Conservation (phyloP, 2,888 invertebrate genomes). For the Sisyra nigra region DNA sequence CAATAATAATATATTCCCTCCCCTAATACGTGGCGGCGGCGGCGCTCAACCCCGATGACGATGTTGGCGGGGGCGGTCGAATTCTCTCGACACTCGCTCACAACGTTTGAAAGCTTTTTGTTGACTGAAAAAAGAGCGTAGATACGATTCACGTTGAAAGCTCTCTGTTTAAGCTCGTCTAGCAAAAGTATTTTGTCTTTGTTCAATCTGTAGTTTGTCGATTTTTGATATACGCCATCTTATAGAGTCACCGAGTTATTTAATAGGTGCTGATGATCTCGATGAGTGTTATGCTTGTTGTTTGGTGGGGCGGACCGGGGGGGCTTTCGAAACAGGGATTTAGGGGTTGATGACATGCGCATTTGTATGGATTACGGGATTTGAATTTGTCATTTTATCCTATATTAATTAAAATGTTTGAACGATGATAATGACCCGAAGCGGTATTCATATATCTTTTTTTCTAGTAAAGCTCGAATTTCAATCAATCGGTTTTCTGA, state of each 20-base stretch:
- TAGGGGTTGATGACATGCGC: background rate
- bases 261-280: constrained; percentile 6
- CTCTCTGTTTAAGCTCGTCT: background rate
- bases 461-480: background rate
- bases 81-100: too few species aligned
- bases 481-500: background rate
- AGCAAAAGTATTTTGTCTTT: background rate
- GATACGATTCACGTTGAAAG: too few species aligned
- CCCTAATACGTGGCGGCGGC: constrained; percentile 2
- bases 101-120: too few species aligned
- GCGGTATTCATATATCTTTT: background rate
- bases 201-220: constrained; percentile 22
- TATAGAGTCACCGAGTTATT: constrained; percentile 17
- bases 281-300: too few species aligned
- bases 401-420: background rate
- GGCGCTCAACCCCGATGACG: background rate
- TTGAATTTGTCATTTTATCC: background rate
- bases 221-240: constrained; percentile 33
- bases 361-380: background rate
- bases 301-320: background rate
- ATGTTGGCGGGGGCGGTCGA: constrained; percentile 1
- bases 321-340: background rate
- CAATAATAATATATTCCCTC: constrained; percentile 9
- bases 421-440: background rate
- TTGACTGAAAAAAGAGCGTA: too few species aligned